phyloP scores from a whole-genome alignment of 2,113 vertebrate species.

The Geothlypis trichas region DNA sequence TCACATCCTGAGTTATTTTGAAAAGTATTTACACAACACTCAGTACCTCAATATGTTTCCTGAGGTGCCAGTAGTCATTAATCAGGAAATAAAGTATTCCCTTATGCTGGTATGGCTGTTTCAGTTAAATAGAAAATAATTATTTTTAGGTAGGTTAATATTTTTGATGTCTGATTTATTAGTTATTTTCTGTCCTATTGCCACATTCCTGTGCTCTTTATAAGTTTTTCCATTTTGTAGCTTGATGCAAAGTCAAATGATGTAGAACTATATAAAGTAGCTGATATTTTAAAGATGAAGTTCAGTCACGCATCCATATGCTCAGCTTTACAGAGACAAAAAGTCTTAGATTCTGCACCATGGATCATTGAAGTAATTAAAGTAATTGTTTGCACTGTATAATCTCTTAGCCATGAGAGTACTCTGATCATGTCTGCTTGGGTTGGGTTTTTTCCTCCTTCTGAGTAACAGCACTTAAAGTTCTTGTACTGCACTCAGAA shows the following conservation, averaged over 20 bases:
- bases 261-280: not conserved
- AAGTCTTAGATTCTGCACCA: not conserved
- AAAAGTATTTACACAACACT: not conserved
- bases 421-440: not conserved
- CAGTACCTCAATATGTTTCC: not conserved
- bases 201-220: not conserved
- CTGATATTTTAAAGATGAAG: not conserved
- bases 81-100: not conserved
- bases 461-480: constrained; percentile 9
- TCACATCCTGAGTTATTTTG: not conserved
- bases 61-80: not conserved
- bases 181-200: not conserved
- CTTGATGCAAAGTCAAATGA: not conserved
- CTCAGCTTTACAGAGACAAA: not conserved
- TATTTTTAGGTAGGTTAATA: not conserved
- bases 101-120: not conserved
- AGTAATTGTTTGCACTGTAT: not conserved
- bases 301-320: not conserved
- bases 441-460: not conserved
- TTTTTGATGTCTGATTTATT: not conserved
- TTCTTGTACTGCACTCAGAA: constrained; percentile 1
- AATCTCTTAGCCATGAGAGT: not conserved
- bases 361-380: not conserved
- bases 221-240: not conserved
- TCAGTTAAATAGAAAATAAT: not conserved